Conservation (phyloP, 2,888 invertebrate genomes). For the Harpagoxenus sublaevis region DNA sequence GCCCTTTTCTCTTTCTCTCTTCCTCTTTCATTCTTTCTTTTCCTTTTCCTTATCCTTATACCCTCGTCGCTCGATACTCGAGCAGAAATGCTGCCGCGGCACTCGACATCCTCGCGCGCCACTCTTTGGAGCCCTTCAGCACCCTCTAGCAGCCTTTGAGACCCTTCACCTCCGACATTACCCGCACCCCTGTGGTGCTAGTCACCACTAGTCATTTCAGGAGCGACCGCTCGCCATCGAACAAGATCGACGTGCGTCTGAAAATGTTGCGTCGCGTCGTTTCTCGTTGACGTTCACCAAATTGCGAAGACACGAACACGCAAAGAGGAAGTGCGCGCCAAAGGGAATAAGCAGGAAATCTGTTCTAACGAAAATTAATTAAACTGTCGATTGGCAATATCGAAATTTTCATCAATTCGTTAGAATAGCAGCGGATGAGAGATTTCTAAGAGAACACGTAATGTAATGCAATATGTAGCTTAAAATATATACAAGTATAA, state of each 20-base stretch:
- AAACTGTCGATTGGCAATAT: not conserved
- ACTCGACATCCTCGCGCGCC: conserved; percentile 78
- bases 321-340: not conserved
- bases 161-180: conserved; percentile 72
- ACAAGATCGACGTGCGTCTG: conserved; percentile 70
- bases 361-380: not conserved
- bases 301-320: conserved; percentile 42
- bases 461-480: not conserved
- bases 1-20: conserved; percentile 4
- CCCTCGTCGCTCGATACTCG: conserved; percentile 76
- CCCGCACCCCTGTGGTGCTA: conserved; percentile 54
- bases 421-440: not conserved
- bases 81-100: conserved; percentile 82
- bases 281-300: conserved; percentile 60
- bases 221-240: conserved; percentile 74
- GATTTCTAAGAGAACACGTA: not conserved
- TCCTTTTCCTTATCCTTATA: conserved; percentile 61
- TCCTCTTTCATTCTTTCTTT: conserved; percentile 15
- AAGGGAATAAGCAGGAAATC: conserved; percentile 12
- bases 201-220: conserved; percentile 80
- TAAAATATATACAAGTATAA: not conserved
- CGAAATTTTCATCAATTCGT: not conserved
- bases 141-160: conserved; percentile 68
- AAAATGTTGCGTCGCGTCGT: conserved; percentile 57
- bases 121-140: conserved; percentile 75